Evolutionary conservation across 2,797 vertebrate species (phyloP).

Genomic region (Macropus fuliginosus): DNA sequence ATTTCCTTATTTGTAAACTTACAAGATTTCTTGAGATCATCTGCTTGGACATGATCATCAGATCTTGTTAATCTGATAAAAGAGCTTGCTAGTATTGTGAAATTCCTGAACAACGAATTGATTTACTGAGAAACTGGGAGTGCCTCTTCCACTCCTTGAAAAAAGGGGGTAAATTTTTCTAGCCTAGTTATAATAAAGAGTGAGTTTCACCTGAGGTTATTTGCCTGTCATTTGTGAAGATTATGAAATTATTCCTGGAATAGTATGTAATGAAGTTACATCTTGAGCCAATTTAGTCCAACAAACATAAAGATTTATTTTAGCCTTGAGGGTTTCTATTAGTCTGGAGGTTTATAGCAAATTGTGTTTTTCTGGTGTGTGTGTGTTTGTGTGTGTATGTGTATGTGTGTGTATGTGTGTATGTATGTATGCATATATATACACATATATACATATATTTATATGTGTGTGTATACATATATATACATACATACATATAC

Average conservation of each 20-base stretch:
- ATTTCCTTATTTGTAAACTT: not conserved
- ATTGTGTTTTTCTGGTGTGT: too few relatives aligned
- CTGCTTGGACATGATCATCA: not conserved
- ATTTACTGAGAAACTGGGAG: too few relatives aligned
- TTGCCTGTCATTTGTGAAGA: not conserved
- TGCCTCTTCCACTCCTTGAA: not conserved
- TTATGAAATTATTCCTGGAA: not conserved
- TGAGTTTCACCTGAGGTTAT: not conserved
- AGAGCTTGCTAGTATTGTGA: not conserved
- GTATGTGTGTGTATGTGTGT: too few relatives aligned
- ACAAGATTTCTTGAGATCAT: not conserved
- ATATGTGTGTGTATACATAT: too few relatives aligned
- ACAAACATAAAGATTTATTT: not conserved
- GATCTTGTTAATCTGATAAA: not conserved
- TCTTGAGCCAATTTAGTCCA: not conserved
- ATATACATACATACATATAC: accelerated
- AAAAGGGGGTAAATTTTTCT: not conserved
- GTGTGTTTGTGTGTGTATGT: too few relatives aligned
- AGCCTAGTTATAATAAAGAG: not conserved
- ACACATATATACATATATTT: too few relatives aligned
- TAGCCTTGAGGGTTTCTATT: not conserved
- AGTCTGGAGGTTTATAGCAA: too few relatives aligned
- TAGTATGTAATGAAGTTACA: not conserved
- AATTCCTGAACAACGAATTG: not conserved
- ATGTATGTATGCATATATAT: too few relatives aligned